These are phyloP conservation scores for Megastigmus dorsalis DNA, from an alignment of 2,888 invertebrate genomes.

Conservation along the genomic window DNA sequence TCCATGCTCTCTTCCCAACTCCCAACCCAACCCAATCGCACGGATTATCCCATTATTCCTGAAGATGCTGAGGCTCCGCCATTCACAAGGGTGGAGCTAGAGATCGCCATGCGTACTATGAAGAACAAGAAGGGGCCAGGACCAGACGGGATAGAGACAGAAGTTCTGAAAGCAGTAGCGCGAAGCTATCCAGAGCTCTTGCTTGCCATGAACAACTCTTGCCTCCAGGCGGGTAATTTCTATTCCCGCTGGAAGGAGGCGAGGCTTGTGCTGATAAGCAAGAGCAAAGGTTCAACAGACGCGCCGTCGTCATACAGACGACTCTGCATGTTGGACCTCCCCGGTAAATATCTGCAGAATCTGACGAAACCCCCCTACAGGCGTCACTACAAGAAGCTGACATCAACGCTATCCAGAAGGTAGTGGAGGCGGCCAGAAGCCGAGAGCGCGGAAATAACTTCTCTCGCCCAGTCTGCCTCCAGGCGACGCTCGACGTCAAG, in stretches of 20 bases:
- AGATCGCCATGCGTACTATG: not conserved
- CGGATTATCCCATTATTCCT: not conserved
- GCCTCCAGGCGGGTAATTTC: too few species aligned
- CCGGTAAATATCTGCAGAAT: too few species aligned
- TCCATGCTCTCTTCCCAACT: not conserved
- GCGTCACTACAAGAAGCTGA: too few species aligned
- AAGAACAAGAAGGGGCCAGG: not conserved
- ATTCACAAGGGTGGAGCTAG: not conserved
- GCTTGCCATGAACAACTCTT: too few species aligned
- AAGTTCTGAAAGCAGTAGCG: not conserved
- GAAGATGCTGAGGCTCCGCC: not conserved
- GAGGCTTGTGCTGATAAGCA: constrained; percentile 15
- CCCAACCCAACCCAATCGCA: not conserved
- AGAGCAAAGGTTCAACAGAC: not conserved
- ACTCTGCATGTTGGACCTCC: too few species aligned
- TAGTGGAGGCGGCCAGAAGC: too few species aligned
- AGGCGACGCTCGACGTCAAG: constrained; percentile 18
- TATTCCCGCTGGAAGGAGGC: too few species aligned
- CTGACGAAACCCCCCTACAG: too few species aligned
- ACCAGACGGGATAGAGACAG: not conserved
- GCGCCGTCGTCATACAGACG: constrained; percentile 23
- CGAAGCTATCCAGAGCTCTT: too few species aligned
- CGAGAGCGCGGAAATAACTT: too few species aligned
- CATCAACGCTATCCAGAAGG: too few species aligned
- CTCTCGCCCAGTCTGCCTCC: too few species aligned